These are phyloP conservation scores for Cryptus armator DNA, from an alignment of 2,888 invertebrate species.

Conservation along the genomic window DNA sequence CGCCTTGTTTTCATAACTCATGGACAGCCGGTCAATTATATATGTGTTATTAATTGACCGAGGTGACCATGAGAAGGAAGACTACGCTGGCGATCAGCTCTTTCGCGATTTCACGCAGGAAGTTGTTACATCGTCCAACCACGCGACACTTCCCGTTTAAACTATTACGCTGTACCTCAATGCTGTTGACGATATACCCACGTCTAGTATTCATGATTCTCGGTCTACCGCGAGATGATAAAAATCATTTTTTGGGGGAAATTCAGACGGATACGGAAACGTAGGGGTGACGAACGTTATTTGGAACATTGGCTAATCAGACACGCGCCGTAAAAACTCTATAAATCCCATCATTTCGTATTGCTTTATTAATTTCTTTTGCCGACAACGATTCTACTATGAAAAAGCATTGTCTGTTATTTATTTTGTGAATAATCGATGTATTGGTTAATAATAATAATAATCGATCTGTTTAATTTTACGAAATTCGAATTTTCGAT, in stretches of 20 bases:
- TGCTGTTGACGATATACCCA: not conserved
- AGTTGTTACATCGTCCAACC: constrained; percentile 74
- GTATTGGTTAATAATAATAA: too few species aligned
- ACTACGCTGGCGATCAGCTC: constrained; percentile 40
- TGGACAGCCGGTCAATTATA: constrained; percentile 23
- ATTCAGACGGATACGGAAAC: not conserved
- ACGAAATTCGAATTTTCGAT: too few species aligned
- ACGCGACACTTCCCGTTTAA: constrained; percentile 73
- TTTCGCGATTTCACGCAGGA: constrained; percentile 73
- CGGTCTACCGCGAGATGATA: not conserved
- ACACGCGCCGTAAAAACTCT: too few species aligned
- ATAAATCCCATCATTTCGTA: too few species aligned
- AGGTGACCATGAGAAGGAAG: constrained; percentile 33
- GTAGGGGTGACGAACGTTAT: not conserved
- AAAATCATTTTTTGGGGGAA: not conserved
- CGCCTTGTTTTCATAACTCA: not conserved
- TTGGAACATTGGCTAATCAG: too few species aligned
- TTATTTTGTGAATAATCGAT: too few species aligned
- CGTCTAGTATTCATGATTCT: constrained; percentile 10
- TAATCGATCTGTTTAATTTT: too few species aligned
- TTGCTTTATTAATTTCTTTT: too few species aligned
- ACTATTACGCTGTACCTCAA: constrained; percentile 11
- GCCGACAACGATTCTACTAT: too few species aligned
- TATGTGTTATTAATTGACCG: constrained; percentile 46
- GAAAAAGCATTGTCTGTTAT: too few species aligned